Evolutionary conservation across 2,113 vertebrate genomes (phyloP).

Genomic region (Rhinoderma darwinii): DNA sequence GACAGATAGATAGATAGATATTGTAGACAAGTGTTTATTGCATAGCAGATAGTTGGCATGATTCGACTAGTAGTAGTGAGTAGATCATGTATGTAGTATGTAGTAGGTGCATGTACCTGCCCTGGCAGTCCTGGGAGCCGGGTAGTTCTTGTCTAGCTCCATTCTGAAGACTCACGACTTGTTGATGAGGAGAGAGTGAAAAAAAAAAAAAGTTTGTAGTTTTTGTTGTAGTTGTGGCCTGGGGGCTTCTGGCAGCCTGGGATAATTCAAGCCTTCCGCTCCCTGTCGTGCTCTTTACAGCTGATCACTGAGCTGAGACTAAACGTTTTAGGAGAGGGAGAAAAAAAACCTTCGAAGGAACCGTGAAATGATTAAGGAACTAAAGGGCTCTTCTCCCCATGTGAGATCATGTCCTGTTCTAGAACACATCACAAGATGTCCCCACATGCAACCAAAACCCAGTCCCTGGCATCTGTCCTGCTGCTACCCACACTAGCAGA

Average conservation of each 20-base stretch:
- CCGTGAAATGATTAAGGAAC: slow-evolving; percentile 99
- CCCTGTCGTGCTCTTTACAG: slow-evolving; percentile 90
- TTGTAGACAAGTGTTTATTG: too few species aligned
- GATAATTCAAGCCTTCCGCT: slow-evolving; percentile 99
- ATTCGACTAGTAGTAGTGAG: too few species aligned
- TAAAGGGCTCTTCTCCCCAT: slow-evolving; percentile 90
- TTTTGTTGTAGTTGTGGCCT: slow-evolving; percentile 51
- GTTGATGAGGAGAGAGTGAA: slow-evolving; percentile 68
- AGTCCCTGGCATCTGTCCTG: slow-evolving; percentile 16
- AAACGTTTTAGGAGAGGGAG: slow-evolving; percentile 98
- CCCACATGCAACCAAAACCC: slow-evolving; percentile 79
- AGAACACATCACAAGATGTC: slow-evolving; percentile 80
- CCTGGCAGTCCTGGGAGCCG: slow-evolving; percentile 82
- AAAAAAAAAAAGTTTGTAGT: slow-evolving; percentile 74
- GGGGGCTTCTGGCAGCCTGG: slow-evolving; percentile 83
- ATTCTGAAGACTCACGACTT: slow-evolving; percentile 76
- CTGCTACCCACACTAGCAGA: neutral
- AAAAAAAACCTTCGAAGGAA: slow-evolving; percentile 95
- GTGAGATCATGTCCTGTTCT: slow-evolving; percentile 92
- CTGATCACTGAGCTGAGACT: slow-evolving; percentile 99
- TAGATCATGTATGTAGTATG: too few species aligned
- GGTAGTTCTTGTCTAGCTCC: slow-evolving; percentile 88
- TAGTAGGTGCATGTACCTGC: slow-evolving; percentile 78
- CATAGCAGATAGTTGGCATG: too few species aligned
- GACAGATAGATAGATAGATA: too few species aligned